Evolutionary conservation across 1,140 invertebrate genomes (phyloP).

Genomic region (Mya arenaria): DNA sequence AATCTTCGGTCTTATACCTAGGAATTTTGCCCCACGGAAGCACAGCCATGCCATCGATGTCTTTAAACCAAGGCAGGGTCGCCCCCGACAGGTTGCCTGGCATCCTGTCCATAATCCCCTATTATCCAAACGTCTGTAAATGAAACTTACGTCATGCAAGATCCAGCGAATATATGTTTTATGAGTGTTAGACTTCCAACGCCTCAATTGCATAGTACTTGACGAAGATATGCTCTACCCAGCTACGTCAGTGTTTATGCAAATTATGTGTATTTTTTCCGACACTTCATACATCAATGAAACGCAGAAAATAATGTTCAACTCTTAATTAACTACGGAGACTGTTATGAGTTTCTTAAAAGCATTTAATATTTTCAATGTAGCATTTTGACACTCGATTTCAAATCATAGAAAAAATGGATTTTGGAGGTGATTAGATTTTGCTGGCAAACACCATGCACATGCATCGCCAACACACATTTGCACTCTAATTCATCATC

Average conservation of each 20-base stretch:
- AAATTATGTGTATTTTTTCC: too few species aligned
- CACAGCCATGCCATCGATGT: neutral
- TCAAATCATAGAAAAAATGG: too few species aligned
- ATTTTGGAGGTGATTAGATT: too few species aligned
- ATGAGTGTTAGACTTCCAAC: constrained; percentile 5
- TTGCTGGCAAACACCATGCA: too few species aligned
- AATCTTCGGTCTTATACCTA: neutral
- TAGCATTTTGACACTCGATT: too few species aligned
- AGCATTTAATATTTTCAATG: too few species aligned
- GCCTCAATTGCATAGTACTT: neutral
- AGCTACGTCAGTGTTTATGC: constrained; percentile 2
- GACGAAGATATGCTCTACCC: neutral
- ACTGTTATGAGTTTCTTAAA: too few species aligned
- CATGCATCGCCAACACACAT: too few species aligned
- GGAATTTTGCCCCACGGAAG: neutral
- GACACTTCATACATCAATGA: too few species aligned
- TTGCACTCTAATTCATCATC: too few species aligned
- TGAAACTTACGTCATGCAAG: neutral
- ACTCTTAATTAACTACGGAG: too few species aligned
- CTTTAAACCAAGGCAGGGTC: neutral
- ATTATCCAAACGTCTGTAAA: constrained; percentile 20
- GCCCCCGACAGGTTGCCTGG: neutral
- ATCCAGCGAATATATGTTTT: neutral
- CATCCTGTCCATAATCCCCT: constrained; percentile 12
- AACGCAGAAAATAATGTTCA: too few species aligned